phyloP scores from a whole-genome alignment of 2,797 vertebrate genomes.

The Menidia menidia region DNA sequence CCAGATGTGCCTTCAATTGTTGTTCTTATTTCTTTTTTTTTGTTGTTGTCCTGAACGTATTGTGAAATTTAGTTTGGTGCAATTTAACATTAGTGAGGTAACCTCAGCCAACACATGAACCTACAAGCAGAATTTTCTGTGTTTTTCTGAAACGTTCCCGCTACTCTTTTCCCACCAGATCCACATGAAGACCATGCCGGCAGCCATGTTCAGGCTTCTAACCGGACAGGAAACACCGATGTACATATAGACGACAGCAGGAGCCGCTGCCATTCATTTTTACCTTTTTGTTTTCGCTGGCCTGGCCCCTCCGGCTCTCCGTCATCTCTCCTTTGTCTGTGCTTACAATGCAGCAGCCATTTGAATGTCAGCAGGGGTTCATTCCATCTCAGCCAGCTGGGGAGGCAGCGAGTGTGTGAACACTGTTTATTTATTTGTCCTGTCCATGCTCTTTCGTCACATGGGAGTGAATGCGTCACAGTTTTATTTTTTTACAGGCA shows the following conservation, averaged over 20 bases:
- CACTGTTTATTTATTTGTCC: constrained; percentile 81
- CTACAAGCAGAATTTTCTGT: no score
- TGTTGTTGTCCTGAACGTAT: no score
- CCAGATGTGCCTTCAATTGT: no score
- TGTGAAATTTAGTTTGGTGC: no score
- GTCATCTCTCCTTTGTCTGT: constrained; percentile 48
- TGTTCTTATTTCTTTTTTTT: no score
- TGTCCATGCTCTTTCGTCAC: constrained; percentile 72
- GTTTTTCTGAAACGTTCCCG: neutral
- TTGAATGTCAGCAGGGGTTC: constrained; percentile 55
- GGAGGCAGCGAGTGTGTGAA: constrained; percentile 40
- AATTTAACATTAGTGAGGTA: no score
- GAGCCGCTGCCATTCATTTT: constrained; percentile 29
- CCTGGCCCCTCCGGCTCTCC: constrained; percentile 45
- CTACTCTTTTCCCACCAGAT: constrained; percentile 81
- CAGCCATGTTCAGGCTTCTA: constrained; percentile 98
- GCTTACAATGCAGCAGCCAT: constrained; percentile 62
- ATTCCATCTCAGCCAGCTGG: constrained; percentile 58
- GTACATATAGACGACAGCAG: constrained; percentile 87
- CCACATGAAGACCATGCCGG: constrained; percentile 99
- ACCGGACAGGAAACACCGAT: constrained; percentile 98
- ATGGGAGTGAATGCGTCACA: constrained; percentile 57
- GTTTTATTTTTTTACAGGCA: constrained; percentile 75
- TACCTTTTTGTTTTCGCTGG: constrained; percentile 22
- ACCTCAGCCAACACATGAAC: neutral